Evolutionary conservation across 2,888 invertebrate genomes (phyloP), one percentile per base, ranked within the genome.

Genomic region (Mythimna pallens): DNA sequence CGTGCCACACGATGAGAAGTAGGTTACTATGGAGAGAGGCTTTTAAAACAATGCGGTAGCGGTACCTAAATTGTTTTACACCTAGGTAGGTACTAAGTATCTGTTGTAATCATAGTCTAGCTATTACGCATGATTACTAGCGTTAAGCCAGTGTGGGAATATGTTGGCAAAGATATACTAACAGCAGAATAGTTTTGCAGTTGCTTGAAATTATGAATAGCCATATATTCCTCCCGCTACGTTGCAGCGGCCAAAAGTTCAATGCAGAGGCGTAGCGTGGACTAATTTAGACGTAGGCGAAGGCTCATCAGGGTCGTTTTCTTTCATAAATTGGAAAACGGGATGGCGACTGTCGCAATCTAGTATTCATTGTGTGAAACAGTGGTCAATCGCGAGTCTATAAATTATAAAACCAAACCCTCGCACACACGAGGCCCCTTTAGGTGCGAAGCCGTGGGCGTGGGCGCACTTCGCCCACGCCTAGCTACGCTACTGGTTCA

Each of bases 1-100:
- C 17, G 61, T 25, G 62, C 40, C 50, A 52, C 34, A 20, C 10
- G 1, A n/a, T 74, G 74, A 22, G 70, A 74, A 74, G 22, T 69
- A 36, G 36, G 73, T 36, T 40, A 14, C 20, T 25, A 50, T 58
- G 22, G 50, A 43, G 52, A 36, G 25, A 30, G 30, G 57, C 20
- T 40, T 20, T 59, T 61, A 12, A 5, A 59, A 76, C 52, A 69
- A 77, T 69, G 36, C 2, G 36, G 43, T 25, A 25, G 1, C n/a
- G 59, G 3, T 25, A 34, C 40, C 62, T 52, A 63, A 25, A 50
- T 55, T 50, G 47, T 54, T 40, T 22, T 40, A 64, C 40, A 40
- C 40, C 17, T 64, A 43, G 20, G 14, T 50, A 36, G 14, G n/a
- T 69, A 12, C 20, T 61, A 30, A 22, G n/a, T 25, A 5, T 20